Evolutionary conservation across 2,888 invertebrate genomes (phyloP).

Genomic region (Lepidochrysops patricia): DNA sequence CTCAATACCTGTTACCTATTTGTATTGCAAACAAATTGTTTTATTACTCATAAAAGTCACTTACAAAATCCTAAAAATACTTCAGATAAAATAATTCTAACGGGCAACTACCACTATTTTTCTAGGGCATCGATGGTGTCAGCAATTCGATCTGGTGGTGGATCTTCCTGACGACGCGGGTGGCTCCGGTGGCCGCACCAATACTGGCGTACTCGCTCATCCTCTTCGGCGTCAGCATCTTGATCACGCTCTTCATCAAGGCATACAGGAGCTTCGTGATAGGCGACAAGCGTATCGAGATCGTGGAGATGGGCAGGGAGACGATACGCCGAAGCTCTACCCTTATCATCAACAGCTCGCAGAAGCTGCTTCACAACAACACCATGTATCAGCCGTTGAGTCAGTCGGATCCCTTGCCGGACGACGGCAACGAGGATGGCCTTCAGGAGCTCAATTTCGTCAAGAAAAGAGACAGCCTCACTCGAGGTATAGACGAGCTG

Average conservation of each 20-base stretch:
- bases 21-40: too few relatives aligned
- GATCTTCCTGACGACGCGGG: slow-evolving; percentile 86
- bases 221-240: slow-evolving; percentile 77
- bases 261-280: slow-evolving; percentile 85
- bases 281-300: slow-evolving; percentile 80
- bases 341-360: slow-evolving; percentile 74
- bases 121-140: slow-evolving; percentile 84
- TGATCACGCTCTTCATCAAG: slow-evolving; percentile 80
- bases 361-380: slow-evolving; percentile 74
- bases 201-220: slow-evolving; percentile 82
- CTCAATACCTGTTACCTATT: too few relatives aligned
- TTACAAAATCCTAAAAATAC: too few relatives aligned
- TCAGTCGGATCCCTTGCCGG: slow-evolving; percentile 19
- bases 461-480: slow-evolving; percentile 32
- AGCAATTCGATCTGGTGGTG: slow-evolving; percentile 86
- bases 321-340: slow-evolving; percentile 80
- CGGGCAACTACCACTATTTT: slow-evolving; percentile 21
- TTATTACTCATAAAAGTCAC: too few relatives aligned
- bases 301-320: slow-evolving; percentile 84
- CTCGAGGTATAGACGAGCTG: slow-evolving; percentile 45
- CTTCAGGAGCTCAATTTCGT: slow-evolving; percentile 42
- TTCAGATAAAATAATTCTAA: too few relatives aligned
- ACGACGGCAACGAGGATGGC: slow-evolving; percentile 25
- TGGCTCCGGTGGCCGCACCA: slow-evolving; percentile 82
- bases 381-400: slow-evolving; percentile 58